These are phyloP conservation scores for Toxonevra muliebris DNA, from an alignment of 2,888 invertebrate species.

Conservation along the genomic window DNA sequence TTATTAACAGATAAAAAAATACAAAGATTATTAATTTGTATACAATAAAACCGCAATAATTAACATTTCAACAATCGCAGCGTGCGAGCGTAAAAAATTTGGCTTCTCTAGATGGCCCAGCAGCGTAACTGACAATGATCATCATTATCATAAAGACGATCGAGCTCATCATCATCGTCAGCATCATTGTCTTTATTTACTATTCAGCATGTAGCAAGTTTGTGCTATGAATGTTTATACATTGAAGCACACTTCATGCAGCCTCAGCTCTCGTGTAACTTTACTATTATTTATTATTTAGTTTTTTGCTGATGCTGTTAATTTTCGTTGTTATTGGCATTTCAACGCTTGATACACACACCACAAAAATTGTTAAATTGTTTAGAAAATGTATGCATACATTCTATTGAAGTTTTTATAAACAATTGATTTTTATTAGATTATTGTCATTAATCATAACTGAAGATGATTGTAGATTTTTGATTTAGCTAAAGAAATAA, in stretches of 20 bases:
- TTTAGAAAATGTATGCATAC: background rate
- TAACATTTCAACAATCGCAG: slow-evolving; percentile 12
- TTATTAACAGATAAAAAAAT: no score
- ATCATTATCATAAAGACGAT: no score
- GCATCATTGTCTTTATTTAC: no score
- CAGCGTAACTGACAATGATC: no score
- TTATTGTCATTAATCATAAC: slow-evolving; percentile 14
- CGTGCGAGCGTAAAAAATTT: no score
- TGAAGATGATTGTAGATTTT: background rate
- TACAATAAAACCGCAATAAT: slow-evolving; percentile 12
- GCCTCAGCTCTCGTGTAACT: background rate
- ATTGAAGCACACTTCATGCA: background rate
- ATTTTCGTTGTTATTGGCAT: background rate
- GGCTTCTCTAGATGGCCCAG: no score
- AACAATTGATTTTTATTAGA: slow-evolving; percentile 17
- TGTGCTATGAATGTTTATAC: no score
- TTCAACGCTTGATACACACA: background rate
- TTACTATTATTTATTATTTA: background rate
- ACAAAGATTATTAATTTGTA: background rate
- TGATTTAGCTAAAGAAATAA: no score
- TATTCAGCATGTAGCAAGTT: no score
- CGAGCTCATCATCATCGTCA: no score
- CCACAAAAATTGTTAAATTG: background rate
- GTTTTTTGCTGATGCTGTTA: no score
- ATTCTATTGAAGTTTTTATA: background rate